These are phyloP conservation scores for Paedocypris micromegethes DNA, from an alignment of 2,797 vertebrate species.

Conservation along the genomic window DNA sequence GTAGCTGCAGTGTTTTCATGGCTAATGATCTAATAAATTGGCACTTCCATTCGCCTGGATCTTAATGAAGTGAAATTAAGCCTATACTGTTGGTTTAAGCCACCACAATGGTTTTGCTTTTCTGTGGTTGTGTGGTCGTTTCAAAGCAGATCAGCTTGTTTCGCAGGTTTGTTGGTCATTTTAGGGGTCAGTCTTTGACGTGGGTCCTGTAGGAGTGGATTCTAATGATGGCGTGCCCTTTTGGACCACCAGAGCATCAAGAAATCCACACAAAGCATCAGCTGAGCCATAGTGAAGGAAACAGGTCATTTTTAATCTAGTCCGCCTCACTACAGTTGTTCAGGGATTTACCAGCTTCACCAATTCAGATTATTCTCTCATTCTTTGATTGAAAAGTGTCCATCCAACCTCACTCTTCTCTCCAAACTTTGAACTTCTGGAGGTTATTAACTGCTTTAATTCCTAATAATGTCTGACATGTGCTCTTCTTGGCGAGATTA, in stretches of 20 bases:
- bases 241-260: conserved; percentile 10
- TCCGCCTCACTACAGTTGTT: conserved; percentile 60
- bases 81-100: conserved; percentile 5
- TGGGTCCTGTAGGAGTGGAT: conserved; percentile 35
- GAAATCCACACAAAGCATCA: conserved; percentile 53
- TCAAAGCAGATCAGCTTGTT: conserved; percentile 40
- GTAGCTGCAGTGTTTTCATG: conserved; percentile 30
- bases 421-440: conserved; percentile 33
- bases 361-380: conserved; percentile 33
- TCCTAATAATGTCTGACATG: conserved; percentile 64
- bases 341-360: conserved; percentile 53
- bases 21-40: conserved; percentile 47
- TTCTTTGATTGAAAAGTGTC: conserved; percentile 47
- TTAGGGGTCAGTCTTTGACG: conserved; percentile 38
- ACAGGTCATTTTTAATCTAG: conserved; percentile 59
- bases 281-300: conserved; percentile 50
- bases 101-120: neutral
- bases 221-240: conserved; percentile 33
- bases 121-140: conserved; percentile 19
- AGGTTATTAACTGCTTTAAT: conserved; percentile 67
- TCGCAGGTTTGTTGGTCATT: conserved; percentile 33
- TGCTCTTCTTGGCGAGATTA: conserved; percentile 63
- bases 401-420: conserved; percentile 44
- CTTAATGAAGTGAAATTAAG: conserved; percentile 22
- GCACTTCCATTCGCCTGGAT: conserved; percentile 32